Conservation (phyloP, 2,888 invertebrate species). For the Prosapia bicincta region DNA sequence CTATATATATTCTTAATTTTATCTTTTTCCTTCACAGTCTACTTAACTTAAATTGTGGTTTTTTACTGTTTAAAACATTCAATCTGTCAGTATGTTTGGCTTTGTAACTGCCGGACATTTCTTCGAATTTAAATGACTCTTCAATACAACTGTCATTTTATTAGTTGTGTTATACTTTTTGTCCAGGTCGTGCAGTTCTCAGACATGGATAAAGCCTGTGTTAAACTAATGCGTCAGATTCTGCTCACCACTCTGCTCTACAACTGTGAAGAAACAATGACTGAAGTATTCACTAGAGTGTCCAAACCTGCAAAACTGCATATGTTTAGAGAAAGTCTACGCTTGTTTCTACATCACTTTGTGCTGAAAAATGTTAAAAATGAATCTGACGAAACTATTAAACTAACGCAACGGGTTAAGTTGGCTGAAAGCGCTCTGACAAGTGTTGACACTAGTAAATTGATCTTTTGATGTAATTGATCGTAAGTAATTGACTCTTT, state of each 20-base stretch:
- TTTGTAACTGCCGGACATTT: too few relatives aligned
- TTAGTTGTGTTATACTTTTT: conserved; percentile 4
- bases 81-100: too few relatives aligned
- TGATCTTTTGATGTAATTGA: conserved; percentile 9
- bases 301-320: conserved; percentile 69
- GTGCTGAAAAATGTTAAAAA: conserved; percentile 52
- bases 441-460: background rate
- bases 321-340: conserved; percentile 76
- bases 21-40: too few relatives aligned
- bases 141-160: background rate
- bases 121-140: too few relatives aligned
- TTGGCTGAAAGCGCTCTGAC: conserved; percentile 54
- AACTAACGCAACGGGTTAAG: conserved; percentile 57
- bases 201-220: conserved; percentile 72
- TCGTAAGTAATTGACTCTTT: too few relatives aligned
- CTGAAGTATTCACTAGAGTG: conserved; percentile 69
- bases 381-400: conserved; percentile 45
- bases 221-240: conserved; percentile 76
- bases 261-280: conserved; percentile 55
- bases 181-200: conserved; percentile 78
- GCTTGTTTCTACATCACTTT: conserved; percentile 85
- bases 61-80: too few relatives aligned
- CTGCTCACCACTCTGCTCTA: conserved; percentile 70
- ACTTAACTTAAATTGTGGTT: too few relatives aligned
- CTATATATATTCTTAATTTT: too few relatives aligned